Percentiles rank a stretch among this genome's conserved stretches.
phyloP scores from a whole-genome alignment of 2,888 invertebrate genomes.

The Ecdyonurus torrentis region DNA sequence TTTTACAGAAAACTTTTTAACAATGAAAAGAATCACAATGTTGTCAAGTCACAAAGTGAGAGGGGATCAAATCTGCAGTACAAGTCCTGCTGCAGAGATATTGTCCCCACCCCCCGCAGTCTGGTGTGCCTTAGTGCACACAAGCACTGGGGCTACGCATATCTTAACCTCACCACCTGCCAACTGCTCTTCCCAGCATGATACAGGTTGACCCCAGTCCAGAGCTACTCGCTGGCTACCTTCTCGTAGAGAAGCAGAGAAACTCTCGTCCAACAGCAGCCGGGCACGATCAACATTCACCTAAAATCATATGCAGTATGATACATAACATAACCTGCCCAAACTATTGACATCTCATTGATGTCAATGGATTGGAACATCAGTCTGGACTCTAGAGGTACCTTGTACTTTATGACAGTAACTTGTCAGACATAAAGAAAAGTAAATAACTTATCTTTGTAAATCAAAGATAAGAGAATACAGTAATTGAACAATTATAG shows the following conservation, averaged over 20 bases:
- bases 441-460: too few relatives aligned
- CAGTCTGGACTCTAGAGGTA: too few relatives aligned
- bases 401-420: too few relatives aligned
- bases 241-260: slow-evolving; percentile 46
- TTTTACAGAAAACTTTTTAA: too few relatives aligned
- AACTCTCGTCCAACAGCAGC: slow-evolving; percentile 66
- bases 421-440: too few relatives aligned
- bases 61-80: slow-evolving; percentile 26
- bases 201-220: slow-evolving; percentile 52
- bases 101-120: slow-evolving; percentile 81
- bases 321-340: too few relatives aligned
- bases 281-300: slow-evolving; percentile 37
- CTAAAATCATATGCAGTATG: slow-evolving; percentile 17
- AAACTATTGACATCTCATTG: too few relatives aligned
- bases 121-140: slow-evolving; percentile 62
- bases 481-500: too few relatives aligned
- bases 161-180: slow-evolving; percentile 37
- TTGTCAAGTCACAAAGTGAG: too few relatives aligned
- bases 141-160: slow-evolving; percentile 68
- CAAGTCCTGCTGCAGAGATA: slow-evolving; percentile 74
- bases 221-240: slow-evolving; percentile 41
- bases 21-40: too few relatives aligned
- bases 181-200: slow-evolving; percentile 60
- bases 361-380: too few relatives aligned
- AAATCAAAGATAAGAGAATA: too few relatives aligned